These are phyloP conservation scores for Elmis aenea DNA, from an alignment of 2,888 invertebrate genomes.

Conservation along the genomic window DNA sequence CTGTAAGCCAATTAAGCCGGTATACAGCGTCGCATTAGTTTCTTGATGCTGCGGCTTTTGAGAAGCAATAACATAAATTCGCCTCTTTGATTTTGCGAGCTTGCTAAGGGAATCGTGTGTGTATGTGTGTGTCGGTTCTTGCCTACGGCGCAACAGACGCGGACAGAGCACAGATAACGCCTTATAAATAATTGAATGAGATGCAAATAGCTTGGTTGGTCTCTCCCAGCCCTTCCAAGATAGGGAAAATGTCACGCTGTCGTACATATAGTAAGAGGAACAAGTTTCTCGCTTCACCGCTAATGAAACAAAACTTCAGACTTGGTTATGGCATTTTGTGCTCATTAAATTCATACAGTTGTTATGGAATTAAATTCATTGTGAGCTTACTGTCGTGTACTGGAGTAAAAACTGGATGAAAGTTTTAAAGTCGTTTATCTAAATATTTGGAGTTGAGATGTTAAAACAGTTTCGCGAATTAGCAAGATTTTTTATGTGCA, in stretches of 20 bases:
- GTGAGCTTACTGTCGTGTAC: no score
- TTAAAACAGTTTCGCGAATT: no score
- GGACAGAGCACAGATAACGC: constrained; percentile 21
- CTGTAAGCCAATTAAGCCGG: constrained; percentile 17
- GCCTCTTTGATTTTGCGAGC: constrained; percentile 22
- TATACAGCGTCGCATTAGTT: constrained; percentile 7
- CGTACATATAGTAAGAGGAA: no score
- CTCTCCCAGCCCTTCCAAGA: constrained; percentile 7
- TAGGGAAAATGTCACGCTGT: constrained; percentile 9
- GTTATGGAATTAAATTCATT: no score
- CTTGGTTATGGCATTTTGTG: no score
- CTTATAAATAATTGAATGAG: constrained; percentile 28
- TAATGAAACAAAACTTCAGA: no score
- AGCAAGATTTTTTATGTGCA: no score
- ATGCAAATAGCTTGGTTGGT: constrained; percentile 20
- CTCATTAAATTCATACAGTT: no score
- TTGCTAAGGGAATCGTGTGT: constrained; percentile 14
- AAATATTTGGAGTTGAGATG: no score
- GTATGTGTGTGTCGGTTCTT: constrained; percentile 11
- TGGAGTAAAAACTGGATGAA: no score
- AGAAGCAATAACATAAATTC: constrained; percentile 24
- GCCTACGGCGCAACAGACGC: constrained; percentile 14
- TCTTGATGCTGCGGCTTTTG: constrained; percentile 9
- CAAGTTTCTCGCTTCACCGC: no score
- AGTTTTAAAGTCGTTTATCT: no score